Base-by-base conservation (phyloP, 2,113 vertebrate species). In the Callithrix jacchus region DNA sequence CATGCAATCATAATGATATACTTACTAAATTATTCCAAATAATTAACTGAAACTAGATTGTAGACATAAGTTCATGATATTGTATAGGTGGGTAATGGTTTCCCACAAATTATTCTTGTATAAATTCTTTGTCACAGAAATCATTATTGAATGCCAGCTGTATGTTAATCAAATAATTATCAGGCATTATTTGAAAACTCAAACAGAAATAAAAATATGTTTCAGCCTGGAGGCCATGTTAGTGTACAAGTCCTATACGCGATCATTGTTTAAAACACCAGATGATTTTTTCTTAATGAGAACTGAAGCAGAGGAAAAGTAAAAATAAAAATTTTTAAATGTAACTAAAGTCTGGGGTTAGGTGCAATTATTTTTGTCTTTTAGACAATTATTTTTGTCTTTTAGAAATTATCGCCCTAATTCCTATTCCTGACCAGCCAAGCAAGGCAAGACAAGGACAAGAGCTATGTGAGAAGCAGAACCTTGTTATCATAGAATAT, bases 161-260 rank as follows among this genome's bases (percentile, higher is more conserved):
- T 12, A 64, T 70, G n/a, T 45, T 87, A 86, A 82, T 61, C 9
- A 81, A 93, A 82, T 79, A 73, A 17, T 68, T 84, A n/a, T 52
- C 42, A 95, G 61, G 35, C 35, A 88, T 87, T 83, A 71, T 95
- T 83, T 68, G n/a, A 92, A 92, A 77, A 37, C 6, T 35, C 23
- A 89, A 82, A 77, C 16, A n/a, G 49, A 95, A 25, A 68, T 20
- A 40, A 79, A 85, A 71, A 58, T 73, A 13, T 64, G 35, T 74
- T 84, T 68, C 79, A 87, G 9, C 30, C n/a, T 49, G 16, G 61
- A 76, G 91, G 87, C 2, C 23, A 49, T 92, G 14, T 52, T 58
- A 3, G 14, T 66, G 8, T 61, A 71, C 23, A 88, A 88, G 10
- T 56, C 21, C 16, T 80, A 37, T 70, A 40, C 1, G 14, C 27